Base-by-base conservation (phyloP, 2,888 invertebrate species). In the Sminthurides aquaticus region DNA sequence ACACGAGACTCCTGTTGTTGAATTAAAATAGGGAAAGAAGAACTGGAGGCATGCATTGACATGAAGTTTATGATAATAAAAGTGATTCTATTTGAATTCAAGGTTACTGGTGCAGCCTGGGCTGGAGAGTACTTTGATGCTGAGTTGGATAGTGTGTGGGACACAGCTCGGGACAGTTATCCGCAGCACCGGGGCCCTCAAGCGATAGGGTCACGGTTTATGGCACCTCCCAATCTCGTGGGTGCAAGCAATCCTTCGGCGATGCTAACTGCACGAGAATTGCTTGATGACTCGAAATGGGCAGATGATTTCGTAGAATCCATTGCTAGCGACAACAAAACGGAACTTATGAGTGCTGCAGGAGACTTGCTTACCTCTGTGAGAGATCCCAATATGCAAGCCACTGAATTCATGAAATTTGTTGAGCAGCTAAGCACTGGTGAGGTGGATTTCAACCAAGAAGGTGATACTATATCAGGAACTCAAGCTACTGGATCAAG, bases 401-500 rank as follows among this genome's bases (percentile, higher is more conserved):
- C 73, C 0, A 71, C 73, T 2, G 73, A 73, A 27, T 72, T 72
- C 60, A 69, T 72, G 71, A 67, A 62, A 8, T 72, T 67, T 67
- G 71, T 72, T 2, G 71, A 72, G 49, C 70, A 72, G 55, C 22
- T 72, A 5, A 72, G 71, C 49, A 66, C 65, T 1, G 71, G 71
- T 0, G 69, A 70, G 59, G 57, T 57, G 24, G 43, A 58, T 25
- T 43, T 62, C n/a, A 62, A 62, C 48, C 15, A 60, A 15, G 43
- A 63, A 27, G 22, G 25, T 18, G 24, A 8, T 49, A 5, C 29
- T n/a, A 26, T n/a, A 2, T 18, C 5, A 22, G 28, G 49, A 8
- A 22, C 78, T 26, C 75, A 76, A 64, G 76, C 77, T 64, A 64
- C 75, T 56, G 75, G 75, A 24, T 75, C 68, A 20, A 77, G 77